A percentile compares a stretch with the other conserved stretches of the same genome.
Conservation (phyloP, 1,140 invertebrate genomes). For the Neodiprion pinetum region DNA sequence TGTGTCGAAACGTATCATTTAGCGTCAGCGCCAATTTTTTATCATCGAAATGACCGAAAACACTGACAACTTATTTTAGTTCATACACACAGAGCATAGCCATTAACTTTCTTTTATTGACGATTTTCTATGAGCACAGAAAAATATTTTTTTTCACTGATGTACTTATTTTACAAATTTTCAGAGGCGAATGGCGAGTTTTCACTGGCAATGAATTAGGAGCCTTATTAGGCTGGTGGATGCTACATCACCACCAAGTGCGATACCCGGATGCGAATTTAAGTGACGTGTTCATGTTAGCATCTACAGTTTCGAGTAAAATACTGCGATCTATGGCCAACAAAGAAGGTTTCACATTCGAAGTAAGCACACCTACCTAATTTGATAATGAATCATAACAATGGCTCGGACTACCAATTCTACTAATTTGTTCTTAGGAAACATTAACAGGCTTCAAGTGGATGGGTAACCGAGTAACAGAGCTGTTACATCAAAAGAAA, state of each 20-base stretch:
- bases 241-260: slow-evolving; percentile 69
- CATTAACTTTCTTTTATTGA: no score
- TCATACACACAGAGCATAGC: no score
- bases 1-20: no score
- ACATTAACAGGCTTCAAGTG: slow-evolving; percentile 99
- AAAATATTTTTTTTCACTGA: not conserved
- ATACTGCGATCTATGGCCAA: slow-evolving; percentile 87
- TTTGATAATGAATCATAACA: not conserved
- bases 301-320: slow-evolving; percentile 97
- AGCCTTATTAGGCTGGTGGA: slow-evolving; percentile 95
- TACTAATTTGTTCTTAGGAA: slow-evolving; percentile 66
- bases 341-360: slow-evolving; percentile 83
- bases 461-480: slow-evolving; percentile 92
- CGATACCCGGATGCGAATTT: slow-evolving; percentile 59
- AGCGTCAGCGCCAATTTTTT: no score
- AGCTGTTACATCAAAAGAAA: slow-evolving; percentile 75
- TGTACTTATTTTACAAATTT: not conserved
- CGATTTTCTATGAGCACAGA: not conserved
- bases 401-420: not conserved
- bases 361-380: slow-evolving; percentile 58
- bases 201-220: slow-evolving; percentile 98
- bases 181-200: slow-evolving; percentile 83
- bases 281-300: slow-evolving; percentile 78
- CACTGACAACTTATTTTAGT: no score
- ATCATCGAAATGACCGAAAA: no score